Evolutionary conservation across 2,888 invertebrate species (phyloP).

Genomic region (Lepidonotus clava): DNA sequence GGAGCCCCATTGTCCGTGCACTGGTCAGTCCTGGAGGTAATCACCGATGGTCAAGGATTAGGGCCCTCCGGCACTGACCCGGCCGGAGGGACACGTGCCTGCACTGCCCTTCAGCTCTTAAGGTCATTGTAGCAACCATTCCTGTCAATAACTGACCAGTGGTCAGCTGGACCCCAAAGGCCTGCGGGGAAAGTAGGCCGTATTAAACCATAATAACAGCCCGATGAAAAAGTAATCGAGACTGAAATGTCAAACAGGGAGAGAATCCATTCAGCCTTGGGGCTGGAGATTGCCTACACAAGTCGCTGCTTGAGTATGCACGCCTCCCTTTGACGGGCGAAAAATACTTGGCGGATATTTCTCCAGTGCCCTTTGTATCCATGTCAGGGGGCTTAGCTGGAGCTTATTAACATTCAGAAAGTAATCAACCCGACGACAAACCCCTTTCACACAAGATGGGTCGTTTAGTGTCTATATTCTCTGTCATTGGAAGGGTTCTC

Average conservation of each 20-base stretch:
- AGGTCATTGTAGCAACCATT: background rate
- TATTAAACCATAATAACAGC: constrained; percentile 3
- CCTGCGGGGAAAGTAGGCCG: background rate
- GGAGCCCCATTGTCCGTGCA: no score
- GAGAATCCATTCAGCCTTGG: background rate
- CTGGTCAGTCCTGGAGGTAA: no score
- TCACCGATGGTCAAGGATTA: no score
- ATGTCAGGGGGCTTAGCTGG: background rate
- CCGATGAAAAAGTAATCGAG: background rate
- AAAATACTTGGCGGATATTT: background rate
- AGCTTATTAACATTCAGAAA: constrained; percentile 19
- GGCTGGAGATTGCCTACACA: background rate
- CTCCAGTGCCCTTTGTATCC: background rate
- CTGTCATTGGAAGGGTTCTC: no score
- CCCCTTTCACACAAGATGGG: no score
- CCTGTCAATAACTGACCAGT: background rate
- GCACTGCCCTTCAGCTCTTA: no score
- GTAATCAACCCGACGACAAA: background rate
- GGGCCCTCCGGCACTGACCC: background rate
- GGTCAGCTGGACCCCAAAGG: background rate
- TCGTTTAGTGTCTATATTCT: no score
- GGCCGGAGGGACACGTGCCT: background rate
- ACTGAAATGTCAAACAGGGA: background rate
- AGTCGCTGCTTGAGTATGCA: background rate
- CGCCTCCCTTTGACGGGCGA: constrained; percentile 14